phyloP scores from a whole-genome alignment of 2,113 vertebrate genomes.

The Nycticryphes semicollaris region DNA sequence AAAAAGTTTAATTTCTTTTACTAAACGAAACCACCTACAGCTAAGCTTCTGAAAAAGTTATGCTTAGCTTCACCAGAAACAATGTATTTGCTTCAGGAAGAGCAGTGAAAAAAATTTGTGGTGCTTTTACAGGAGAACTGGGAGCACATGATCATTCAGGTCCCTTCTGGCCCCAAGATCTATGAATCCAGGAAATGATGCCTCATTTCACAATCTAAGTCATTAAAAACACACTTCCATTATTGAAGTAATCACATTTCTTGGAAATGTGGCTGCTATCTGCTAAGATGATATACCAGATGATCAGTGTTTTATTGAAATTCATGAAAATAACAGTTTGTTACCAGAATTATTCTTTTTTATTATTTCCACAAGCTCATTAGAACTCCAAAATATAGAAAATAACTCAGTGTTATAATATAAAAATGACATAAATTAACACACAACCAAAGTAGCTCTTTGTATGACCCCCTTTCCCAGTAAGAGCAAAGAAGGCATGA shows the following conservation, averaged over 20 bases:
- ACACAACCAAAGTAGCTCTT: background rate
- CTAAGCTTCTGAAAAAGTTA: background rate
- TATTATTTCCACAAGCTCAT: background rate
- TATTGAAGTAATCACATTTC: constrained; percentile 52
- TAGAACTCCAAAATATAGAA: background rate
- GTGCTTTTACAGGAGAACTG: background rate
- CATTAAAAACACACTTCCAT: constrained; percentile 43
- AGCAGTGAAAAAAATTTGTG: background rate
- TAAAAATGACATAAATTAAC: background rate
- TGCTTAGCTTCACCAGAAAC: background rate
- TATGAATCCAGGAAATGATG: constrained; percentile 45
- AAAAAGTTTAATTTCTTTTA: background rate
- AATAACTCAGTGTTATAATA: background rate
- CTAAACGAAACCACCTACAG: background rate
- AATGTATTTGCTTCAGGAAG: background rate
- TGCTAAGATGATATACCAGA: constrained; percentile 25
- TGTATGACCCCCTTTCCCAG: background rate
- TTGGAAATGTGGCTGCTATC: constrained; percentile 38
- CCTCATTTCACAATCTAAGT: constrained; percentile 22
- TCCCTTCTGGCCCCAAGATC: constrained; percentile 38
- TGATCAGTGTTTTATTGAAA: constrained; percentile 41
- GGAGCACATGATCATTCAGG: background rate
- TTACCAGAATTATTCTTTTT: constrained; percentile 28
- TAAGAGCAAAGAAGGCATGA: background rate
- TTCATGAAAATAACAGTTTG: background rate